phyloP scores from a whole-genome alignment of 1,140 invertebrate species.

The Potamilus streckersoni region DNA sequence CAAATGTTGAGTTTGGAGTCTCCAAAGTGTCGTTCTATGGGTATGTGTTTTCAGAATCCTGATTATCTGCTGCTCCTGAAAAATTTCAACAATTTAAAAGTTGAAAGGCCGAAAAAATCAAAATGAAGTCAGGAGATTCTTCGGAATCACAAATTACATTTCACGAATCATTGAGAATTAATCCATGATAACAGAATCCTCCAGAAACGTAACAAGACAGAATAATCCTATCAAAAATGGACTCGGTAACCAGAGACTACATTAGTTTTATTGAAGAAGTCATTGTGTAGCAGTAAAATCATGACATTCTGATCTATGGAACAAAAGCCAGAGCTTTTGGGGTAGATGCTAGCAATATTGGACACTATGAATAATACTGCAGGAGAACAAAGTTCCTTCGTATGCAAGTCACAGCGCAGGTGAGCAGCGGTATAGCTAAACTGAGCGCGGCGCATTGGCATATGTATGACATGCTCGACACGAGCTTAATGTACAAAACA shows the following conservation, averaged over 20 bases:
- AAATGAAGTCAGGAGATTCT: slow-evolving; percentile 36
- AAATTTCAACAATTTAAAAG: slow-evolving; percentile 61
- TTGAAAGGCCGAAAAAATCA: slow-evolving; percentile 22
- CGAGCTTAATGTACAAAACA: too few relatives aligned
- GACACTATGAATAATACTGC: not conserved
- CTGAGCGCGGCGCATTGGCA: too few relatives aligned
- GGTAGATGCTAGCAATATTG: slow-evolving; percentile 67
- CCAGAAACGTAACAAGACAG: not conserved
- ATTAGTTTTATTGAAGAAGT: too few relatives aligned
- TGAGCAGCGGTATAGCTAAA: slow-evolving; percentile 38
- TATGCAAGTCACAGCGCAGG: slow-evolving; percentile 62
- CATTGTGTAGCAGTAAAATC: too few relatives aligned
- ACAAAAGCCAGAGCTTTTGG: slow-evolving; percentile 9
- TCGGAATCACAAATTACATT: slow-evolving; percentile 37
- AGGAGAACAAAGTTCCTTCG: slow-evolving; percentile 44
- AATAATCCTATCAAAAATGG: too few relatives aligned
- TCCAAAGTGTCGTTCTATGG: slow-evolving; percentile 35
- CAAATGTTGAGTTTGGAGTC: slow-evolving; percentile 25
- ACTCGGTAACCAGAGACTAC: too few relatives aligned
- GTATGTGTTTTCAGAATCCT: slow-evolving; percentile 26
- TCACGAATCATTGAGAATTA: slow-evolving; percentile 36
- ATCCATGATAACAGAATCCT: slow-evolving; percentile 30
- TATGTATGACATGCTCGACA: too few relatives aligned
- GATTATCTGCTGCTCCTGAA: slow-evolving; percentile 33
- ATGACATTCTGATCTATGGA: too few relatives aligned